These are phyloP conservation scores for Caenorhabditis parvicauda DNA, from an alignment of 2,888 invertebrate species.

Conservation along the genomic window DNA sequence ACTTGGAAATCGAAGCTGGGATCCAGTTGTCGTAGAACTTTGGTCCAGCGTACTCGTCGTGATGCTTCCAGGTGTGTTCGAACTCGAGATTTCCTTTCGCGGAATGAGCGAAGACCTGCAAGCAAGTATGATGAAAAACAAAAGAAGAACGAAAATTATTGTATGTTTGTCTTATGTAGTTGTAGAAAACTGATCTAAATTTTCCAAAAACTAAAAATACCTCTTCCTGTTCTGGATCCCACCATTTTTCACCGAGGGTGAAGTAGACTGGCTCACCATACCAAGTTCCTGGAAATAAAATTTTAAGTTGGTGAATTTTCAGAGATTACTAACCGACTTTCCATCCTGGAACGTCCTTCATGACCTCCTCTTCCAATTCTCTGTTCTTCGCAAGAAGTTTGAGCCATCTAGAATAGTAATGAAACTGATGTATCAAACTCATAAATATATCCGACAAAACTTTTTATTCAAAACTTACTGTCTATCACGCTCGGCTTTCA, in stretches of 20 bases:
- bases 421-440: neutral
- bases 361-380: slow-evolving; percentile 65
- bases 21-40: slow-evolving; percentile 60
- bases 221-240: slow-evolving; percentile 51
- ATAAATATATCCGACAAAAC: slow-evolving; percentile 3
- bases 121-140: neutral
- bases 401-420: slow-evolving; percentile 48
- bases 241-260: slow-evolving; percentile 62
- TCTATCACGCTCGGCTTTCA: slow-evolving; percentile 60
- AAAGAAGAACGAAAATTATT: neutral
- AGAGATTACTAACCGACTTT: slow-evolving; percentile 25
- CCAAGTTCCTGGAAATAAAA: slow-evolving; percentile 62
- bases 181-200: neutral
- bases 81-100: slow-evolving; percentile 17
- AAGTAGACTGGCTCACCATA: slow-evolving; percentile 65
- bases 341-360: slow-evolving; percentile 66
- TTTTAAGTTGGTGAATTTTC: neutral
- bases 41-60: slow-evolving; percentile 55
- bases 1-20: slow-evolving; percentile 45
- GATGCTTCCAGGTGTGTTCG: slow-evolving; percentile 51
- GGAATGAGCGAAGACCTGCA: slow-evolving; percentile 53
- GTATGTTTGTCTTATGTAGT: neutral
- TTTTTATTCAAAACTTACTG: slow-evolving; percentile 26
- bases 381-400: slow-evolving; percentile 62
- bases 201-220: slow-evolving; percentile 9